These are phyloP conservation scores for Steinernema feltiae DNA, from an alignment of 1,140 invertebrate genomes.

Conservation along the genomic window DNA sequence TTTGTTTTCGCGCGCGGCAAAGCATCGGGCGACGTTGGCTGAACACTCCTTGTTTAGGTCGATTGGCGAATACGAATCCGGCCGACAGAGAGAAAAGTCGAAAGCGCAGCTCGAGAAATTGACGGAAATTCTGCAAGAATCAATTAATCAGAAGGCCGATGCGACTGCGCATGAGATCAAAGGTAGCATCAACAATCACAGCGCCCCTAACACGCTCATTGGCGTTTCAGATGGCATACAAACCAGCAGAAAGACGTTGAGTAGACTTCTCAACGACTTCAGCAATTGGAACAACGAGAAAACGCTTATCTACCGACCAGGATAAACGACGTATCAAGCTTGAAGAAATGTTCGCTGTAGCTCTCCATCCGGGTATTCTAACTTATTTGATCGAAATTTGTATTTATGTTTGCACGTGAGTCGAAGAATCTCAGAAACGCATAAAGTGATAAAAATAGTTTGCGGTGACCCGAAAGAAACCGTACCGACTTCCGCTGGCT, in stretches of 20 bases:
- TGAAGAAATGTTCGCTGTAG: too few relatives aligned
- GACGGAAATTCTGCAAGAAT: background rate
- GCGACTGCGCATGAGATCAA: background rate
- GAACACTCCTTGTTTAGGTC: background rate
- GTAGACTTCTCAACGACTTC: background rate
- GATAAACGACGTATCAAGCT: too few relatives aligned
- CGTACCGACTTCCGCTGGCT: too few relatives aligned
- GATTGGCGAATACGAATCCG: slow-evolving; percentile 1
- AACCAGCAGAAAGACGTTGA: background rate
- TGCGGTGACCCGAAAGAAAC: too few relatives aligned
- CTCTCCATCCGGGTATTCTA: background rate
- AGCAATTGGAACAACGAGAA: slow-evolving; percentile 1
- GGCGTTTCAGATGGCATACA: background rate
- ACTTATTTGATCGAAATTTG: slow-evolving; percentile 2
- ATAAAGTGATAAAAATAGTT: background rate
- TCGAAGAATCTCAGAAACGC: slow-evolving; percentile 8
- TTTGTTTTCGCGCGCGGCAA: too few relatives aligned
- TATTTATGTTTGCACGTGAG: background rate
- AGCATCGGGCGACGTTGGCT: background rate
- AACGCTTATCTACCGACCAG: background rate
- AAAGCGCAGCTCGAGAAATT: background rate
- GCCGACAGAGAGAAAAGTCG: background rate
- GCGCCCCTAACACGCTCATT: background rate
- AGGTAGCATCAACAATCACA: background rate
- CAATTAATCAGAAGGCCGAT: background rate